Evolutionary conservation across 2,113 vertebrate species (phyloP).

Genomic region (Tringa solitaria): DNA sequence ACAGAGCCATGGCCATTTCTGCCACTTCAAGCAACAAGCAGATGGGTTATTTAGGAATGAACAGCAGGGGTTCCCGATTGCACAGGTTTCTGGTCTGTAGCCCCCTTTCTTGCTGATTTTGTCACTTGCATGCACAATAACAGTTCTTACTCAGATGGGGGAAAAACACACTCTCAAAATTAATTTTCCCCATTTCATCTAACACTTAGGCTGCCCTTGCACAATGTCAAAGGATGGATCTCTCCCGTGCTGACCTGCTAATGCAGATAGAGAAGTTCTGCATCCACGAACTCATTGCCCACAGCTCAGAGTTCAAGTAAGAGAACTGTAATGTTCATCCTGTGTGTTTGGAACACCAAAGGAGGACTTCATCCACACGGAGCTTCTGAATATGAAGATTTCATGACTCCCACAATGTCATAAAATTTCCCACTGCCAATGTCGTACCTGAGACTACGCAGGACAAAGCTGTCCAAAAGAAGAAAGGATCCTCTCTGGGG

Average conservation of each 20-base stretch:
- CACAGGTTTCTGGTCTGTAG: neutral
- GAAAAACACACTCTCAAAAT: neutral
- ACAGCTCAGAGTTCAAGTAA: neutral
- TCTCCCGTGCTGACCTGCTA: neutral
- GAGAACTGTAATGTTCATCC: neutral
- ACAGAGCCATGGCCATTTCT: neutral
- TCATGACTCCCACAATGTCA: neutral
- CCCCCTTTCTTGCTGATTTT: neutral
- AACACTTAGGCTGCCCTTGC: neutral
- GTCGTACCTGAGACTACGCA: neutral
- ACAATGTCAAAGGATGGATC: neutral
- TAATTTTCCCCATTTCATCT: neutral
- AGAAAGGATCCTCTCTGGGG: neutral
- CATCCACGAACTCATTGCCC: accelerated
- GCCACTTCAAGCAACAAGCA: neutral
- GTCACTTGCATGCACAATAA: neutral
- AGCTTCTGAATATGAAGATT: neutral
- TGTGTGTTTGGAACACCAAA: neutral
- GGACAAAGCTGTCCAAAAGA: neutral
- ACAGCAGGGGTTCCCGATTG: neutral
- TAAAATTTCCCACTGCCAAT: neutral
- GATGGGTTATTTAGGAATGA: neutral
- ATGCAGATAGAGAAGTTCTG: neutral
- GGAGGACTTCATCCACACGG: neutral
- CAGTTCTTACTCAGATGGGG: neutral